Evolutionary conservation across 2,888 invertebrate genomes (phyloP).

Genomic region (Andricus quercusramuli): DNA sequence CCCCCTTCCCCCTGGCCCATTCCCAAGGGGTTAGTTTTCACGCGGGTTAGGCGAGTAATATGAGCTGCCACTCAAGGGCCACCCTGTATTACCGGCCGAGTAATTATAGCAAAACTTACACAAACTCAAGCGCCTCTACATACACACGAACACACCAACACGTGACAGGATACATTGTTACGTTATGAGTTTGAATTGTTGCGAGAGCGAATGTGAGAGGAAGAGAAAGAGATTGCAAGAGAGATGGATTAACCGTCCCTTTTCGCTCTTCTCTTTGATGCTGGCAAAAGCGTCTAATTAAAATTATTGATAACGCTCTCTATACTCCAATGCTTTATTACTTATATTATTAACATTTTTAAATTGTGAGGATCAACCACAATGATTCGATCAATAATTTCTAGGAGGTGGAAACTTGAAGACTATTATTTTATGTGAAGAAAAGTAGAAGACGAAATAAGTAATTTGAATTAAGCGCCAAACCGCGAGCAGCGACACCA

Average conservation of each 20-base stretch:
- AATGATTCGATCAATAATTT: too few species aligned
- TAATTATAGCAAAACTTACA: conserved; percentile 71
- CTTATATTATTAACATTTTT: background rate
- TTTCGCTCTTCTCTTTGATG: conserved; percentile 34
- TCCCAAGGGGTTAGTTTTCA: conserved; percentile 74
- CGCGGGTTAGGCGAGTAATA: conserved; percentile 75
- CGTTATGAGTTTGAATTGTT: conserved; percentile 68
- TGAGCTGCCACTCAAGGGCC: conserved; percentile 75
- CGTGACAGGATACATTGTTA: conserved; percentile 61
- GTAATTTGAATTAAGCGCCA: too few species aligned
- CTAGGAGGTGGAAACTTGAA: too few species aligned
- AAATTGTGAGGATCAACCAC: too few species aligned
- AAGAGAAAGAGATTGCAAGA: conserved; percentile 44
- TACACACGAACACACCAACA: conserved; percentile 43
- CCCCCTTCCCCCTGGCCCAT: conserved; percentile 27
- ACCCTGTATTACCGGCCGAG: conserved; percentile 73
- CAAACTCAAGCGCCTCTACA: conserved; percentile 42
- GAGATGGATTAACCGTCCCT: conserved; percentile 39
- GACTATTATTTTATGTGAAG: too few species aligned
- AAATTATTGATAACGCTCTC: conserved; percentile 34
- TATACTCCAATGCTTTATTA: background rate
- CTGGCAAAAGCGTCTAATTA: conserved; percentile 36
- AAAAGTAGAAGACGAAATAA: too few species aligned
- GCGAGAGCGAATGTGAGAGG: conserved; percentile 55
- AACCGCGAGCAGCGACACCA: too few species aligned